Evolutionary conservation across 2,888 invertebrate species (phyloP).

Genomic region (Tachina lurida): DNA sequence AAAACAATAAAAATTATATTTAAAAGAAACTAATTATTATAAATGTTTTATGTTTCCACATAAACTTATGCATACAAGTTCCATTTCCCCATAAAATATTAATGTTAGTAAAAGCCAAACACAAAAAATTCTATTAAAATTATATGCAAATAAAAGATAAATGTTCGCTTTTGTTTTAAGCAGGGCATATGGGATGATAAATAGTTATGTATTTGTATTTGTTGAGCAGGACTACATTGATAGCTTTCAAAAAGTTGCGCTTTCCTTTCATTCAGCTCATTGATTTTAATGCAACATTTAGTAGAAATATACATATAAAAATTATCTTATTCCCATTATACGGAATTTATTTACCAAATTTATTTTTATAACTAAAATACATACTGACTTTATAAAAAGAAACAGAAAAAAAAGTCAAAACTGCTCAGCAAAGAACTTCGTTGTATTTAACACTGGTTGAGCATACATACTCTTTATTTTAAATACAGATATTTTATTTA

Average conservation of each 20-base stretch:
- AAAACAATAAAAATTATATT: conserved; percentile 14
- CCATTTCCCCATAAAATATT: conserved; percentile 22
- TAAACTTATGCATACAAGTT: conserved; percentile 35
- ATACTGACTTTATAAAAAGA: not conserved
- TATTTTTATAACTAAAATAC: too few species aligned
- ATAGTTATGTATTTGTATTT: too few species aligned
- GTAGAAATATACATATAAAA: too few species aligned
- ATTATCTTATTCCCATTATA: not conserved
- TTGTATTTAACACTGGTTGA: not conserved
- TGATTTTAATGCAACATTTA: too few species aligned
- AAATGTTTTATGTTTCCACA: conserved; percentile 65
- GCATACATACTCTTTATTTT: not conserved
- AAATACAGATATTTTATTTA: not conserved
- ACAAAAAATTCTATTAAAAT: conserved; percentile 49
- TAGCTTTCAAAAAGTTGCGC: too few species aligned
- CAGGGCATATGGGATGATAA: not conserved
- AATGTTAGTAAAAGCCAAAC: conserved; percentile 41
- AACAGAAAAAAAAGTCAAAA: not conserved
- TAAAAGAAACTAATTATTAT: not conserved
- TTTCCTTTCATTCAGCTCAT: too few species aligned
- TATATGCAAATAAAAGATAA: conserved; percentile 52
- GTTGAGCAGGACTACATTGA: too few species aligned
- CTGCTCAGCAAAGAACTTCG: not conserved
- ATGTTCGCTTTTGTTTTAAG: not conserved
- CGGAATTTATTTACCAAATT: too few species aligned